Evolutionary conservation across 2,113 vertebrate species (phyloP).

Genomic region (Mystacornis crossleyi): DNA sequence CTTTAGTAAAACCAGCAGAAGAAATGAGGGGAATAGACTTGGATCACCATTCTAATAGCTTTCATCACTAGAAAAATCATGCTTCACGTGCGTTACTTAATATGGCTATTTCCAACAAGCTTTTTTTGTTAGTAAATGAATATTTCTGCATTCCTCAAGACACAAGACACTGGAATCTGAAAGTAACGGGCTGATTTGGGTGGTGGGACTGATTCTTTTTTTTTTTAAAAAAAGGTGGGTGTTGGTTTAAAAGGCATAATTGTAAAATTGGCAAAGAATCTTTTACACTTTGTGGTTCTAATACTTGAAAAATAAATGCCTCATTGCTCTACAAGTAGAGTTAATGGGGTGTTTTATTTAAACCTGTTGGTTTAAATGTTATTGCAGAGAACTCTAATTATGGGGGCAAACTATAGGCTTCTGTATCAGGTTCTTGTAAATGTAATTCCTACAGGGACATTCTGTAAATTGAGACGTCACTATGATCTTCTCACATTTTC

Average conservation of each 20-base stretch:
- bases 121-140: conserved; percentile 70
- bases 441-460: conserved; percentile 71
- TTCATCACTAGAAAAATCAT: conserved; percentile 73
- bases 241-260: conserved; percentile 73
- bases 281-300: conserved; percentile 77
- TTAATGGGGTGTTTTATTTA: conserved; percentile 74
- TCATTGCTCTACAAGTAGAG: conserved; percentile 77
- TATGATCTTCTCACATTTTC: conserved; percentile 62
- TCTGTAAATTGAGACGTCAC: conserved; percentile 65
- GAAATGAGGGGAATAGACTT: conserved; percentile 68
- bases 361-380: conserved; percentile 80
- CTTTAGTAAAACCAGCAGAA: conserved; percentile 77
- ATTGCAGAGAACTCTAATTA: conserved; percentile 74
- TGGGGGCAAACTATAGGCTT: conserved; percentile 75
- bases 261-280: conserved; percentile 78
- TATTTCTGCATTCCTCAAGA: conserved; percentile 74
- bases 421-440: conserved; percentile 78
- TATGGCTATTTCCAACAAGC: conserved; percentile 70
- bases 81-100: conserved; percentile 71
- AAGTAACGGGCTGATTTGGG: conserved; percentile 54
- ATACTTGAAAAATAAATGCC: conserved; percentile 88
- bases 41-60: conserved; percentile 72
- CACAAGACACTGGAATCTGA: conserved; percentile 68
- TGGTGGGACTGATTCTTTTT: conserved; percentile 38
- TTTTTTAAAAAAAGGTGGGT: conserved; percentile 53